A percentile compares a stretch with the other conserved stretches of the same genome.
Conservation (phyloP, 35 echinoderm and acorn worm species). For the Apostichopus japonicus region DNA sequence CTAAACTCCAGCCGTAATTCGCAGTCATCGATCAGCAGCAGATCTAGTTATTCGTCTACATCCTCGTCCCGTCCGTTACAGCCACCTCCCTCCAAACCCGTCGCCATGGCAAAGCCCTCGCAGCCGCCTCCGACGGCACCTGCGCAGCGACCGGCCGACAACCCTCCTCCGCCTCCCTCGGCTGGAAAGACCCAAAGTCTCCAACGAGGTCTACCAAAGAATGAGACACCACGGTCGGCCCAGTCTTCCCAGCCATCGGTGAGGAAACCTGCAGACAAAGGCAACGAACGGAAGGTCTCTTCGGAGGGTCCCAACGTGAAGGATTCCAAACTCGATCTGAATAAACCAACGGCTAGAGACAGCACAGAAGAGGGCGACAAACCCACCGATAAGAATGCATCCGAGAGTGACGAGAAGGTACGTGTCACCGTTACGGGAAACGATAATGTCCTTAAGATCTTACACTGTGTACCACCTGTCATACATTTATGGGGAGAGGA, state of each 20-base stretch:
- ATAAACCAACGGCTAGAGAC: neutral
- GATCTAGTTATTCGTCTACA: neutral
- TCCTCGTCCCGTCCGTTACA: constrained; percentile 22
- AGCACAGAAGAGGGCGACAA: neutral
- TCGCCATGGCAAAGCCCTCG: neutral
- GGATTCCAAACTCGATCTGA: neutral
- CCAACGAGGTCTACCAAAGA: neutral
- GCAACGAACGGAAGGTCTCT: neutral
- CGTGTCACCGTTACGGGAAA: neutral
- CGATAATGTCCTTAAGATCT: too few relatives aligned
- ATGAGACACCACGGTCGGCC: neutral
- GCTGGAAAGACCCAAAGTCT: neutral
- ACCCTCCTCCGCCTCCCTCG: neutral
- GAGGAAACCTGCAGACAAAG: neutral
- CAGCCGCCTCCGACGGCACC: neutral
- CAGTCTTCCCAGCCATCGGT: neutral
- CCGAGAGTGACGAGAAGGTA: neutral
- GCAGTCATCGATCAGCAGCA: constrained; percentile 3
- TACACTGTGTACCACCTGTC: too few relatives aligned
- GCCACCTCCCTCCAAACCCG: constrained; percentile 1
- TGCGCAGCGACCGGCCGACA: neutral
- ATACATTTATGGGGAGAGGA: too few relatives aligned
- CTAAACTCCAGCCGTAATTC: neutral
- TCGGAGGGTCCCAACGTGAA: neutral
- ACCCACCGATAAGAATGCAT: neutral